A percentile compares a stretch with the other conserved stretches of the same genome.
These are phyloP conservation scores for Clostera curtula DNA, from an alignment of 2,888 invertebrate genomes.

Conservation along the genomic window DNA sequence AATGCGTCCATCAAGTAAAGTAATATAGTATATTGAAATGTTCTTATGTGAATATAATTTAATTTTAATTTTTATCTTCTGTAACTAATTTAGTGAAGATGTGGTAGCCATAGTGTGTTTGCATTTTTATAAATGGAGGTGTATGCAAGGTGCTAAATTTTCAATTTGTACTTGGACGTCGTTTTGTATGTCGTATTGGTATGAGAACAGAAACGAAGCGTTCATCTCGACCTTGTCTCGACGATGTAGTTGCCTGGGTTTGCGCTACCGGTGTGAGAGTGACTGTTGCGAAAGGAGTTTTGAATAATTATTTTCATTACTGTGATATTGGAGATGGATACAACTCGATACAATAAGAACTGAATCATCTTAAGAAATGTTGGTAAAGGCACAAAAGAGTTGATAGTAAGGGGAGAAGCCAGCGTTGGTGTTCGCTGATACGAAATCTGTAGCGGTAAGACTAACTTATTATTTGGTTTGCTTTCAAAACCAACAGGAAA, in stretches of 20 bases:
- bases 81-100: constrained; percentile 11
- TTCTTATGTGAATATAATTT: constrained; percentile 7
- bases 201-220: too few species aligned
- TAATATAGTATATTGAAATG: constrained; percentile 8
- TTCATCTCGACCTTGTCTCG: too few species aligned
- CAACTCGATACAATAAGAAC: constrained; percentile 43
- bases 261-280: constrained; percentile 41
- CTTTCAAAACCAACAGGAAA: constrained; percentile 66
- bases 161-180: neutral
- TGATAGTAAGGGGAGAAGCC: constrained; percentile 61
- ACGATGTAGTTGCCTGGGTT: too few species aligned
- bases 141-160: constrained; percentile 11
- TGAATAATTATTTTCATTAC: constrained; percentile 55
- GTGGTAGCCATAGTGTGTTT: constrained; percentile 15
- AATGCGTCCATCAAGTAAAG: constrained; percentile 12
- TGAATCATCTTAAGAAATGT: constrained; percentile 39
- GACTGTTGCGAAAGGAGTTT: constrained; percentile 37
- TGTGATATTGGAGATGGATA: constrained; percentile 65
- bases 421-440: constrained; percentile 66
- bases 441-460: constrained; percentile 61
- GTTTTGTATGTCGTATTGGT: too few species aligned
- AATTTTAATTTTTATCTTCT: constrained; percentile 8
- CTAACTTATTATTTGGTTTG: constrained; percentile 48
- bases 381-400: constrained; percentile 57
- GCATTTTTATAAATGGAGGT: constrained; percentile 14